Base-by-base conservation (phyloP, 2,113 vertebrate species). In the Benitochromis conjunctus region DNA sequence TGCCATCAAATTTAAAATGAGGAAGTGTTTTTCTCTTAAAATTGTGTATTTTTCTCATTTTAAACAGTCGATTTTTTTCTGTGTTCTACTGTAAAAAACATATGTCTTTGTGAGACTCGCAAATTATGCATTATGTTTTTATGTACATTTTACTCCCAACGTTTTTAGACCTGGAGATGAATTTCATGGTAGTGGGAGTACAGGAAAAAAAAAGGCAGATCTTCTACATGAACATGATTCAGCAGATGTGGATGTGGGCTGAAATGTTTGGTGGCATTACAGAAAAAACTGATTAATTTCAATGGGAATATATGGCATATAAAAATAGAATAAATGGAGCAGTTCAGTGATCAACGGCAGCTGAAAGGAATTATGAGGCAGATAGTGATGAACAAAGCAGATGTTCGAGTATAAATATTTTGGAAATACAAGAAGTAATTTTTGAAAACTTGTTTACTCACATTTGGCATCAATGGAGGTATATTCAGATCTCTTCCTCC, bases 321-420 rank as follows among this genome's bases (percentile, higher is more conserved):
- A 12, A 60, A 31, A 8, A 58, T 58, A n/a, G n/a, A n/a, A n/a
- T n/a, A n/a, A n/a, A n/a, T n/a, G n/a, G n/a, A n/a, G n/a, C n/a
- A n/a, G n/a, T n/a, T n/a, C n/a, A n/a, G n/a, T n/a, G n/a, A n/a
- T n/a, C n/a, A n/a, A 31, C 14, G 9, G 3, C 14, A 31, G 57
- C 56, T 18, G 14, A 58, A 58, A 58, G 5, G 5, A 58, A 31
- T 58, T 31, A 9, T 60, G 14, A 60, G 5, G 14, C 26, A 31
- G 26, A 58, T 7, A 31, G 14, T 18, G 57, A 58, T 9, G 0
- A 58, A 3, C 1, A 58, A 58, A 58, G 57, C 14, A 31, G 0
- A 58, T 58, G 26, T 58, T 9, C 9, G 14, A 58, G n/a, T n/a
- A n/a, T n/a, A n/a, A n/a, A n/a, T n/a, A n/a, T n/a, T n/a, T n/a